Evolutionary conservation across 2,113 vertebrate genomes (phyloP).

Genomic region (Hyla sarda): DNA sequence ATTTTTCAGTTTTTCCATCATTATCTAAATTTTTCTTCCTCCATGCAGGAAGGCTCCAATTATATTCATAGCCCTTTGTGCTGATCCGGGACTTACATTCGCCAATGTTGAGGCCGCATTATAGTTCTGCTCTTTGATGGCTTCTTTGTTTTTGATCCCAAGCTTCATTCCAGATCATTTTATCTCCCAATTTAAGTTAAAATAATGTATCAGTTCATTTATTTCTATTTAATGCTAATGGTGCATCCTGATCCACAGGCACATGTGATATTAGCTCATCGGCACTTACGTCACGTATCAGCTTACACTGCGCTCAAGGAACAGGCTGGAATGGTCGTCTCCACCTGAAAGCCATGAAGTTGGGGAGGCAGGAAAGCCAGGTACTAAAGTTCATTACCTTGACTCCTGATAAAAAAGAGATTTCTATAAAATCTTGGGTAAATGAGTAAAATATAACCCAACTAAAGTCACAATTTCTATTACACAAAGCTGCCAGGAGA

Average conservation of each 20-base stretch:
- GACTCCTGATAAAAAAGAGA: not conserved
- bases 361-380: not conserved
- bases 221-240: conserved; percentile 35
- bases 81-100: conserved; percentile 23
- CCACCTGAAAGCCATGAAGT: not conserved
- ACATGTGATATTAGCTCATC: not conserved
- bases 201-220: conserved; percentile 27
- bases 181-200: conserved; percentile 1
- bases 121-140: conserved; percentile 43
- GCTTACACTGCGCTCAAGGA: not conserved
- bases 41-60: conserved; percentile 55
- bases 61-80: conserved; percentile 44
- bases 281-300: not conserved
- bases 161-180: conserved; percentile 1
- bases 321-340: not conserved
- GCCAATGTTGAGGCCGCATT: conserved; percentile 3
- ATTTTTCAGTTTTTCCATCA: conserved; percentile 51
- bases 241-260: not conserved
- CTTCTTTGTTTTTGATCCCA: conserved; percentile 35
- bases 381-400: not conserved
- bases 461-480: no score
- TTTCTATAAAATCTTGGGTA: no score
- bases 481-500: no score
- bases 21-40: conserved; percentile 36
- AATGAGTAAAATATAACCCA: no score